A percentile compares a stretch with the other conserved stretches of the same genome.
Conservation (phyloP, 2,888 invertebrate genomes). For the Ypsolopha sequella region DNA sequence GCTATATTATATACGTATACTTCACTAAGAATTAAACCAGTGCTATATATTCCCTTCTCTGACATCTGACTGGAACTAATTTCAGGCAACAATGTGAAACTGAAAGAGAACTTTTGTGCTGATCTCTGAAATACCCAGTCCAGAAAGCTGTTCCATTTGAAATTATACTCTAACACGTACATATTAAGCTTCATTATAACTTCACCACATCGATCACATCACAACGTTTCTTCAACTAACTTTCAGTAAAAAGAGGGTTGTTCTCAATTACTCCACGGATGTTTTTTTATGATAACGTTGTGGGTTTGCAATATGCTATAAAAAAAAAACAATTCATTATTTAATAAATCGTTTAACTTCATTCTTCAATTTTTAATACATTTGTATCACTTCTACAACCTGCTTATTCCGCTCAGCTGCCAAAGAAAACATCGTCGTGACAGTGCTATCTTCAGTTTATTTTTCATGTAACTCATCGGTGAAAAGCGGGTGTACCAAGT, state of each 20-base stretch:
- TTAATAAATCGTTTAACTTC: no score
- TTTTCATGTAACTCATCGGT: no score
- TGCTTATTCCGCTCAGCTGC: no score
- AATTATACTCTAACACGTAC: background rate
- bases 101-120: constrained; percentile 27
- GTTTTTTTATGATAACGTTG: background rate
- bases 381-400: no score
- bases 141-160: background rate
- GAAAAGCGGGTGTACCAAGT: no score
- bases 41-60: constrained; percentile 27
- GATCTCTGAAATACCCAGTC: constrained; percentile 3
- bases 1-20: background rate
- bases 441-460: no score
- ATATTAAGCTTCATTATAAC: constrained; percentile 2
- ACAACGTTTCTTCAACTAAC: background rate
- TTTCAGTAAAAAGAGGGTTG: no score
- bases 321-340: no score
- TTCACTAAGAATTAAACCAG: constrained; percentile 21
- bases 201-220: constrained; percentile 6
- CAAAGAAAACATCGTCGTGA: no score
- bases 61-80: constrained; percentile 50
- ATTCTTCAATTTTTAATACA: no score
- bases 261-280: no score
- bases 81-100: constrained; percentile 44
- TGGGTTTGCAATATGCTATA: no score